Evolutionary conservation across 2,888 invertebrate genomes (phyloP), one percentile per base, ranked within the genome.

Genomic region (Lobophora halterata): DNA sequence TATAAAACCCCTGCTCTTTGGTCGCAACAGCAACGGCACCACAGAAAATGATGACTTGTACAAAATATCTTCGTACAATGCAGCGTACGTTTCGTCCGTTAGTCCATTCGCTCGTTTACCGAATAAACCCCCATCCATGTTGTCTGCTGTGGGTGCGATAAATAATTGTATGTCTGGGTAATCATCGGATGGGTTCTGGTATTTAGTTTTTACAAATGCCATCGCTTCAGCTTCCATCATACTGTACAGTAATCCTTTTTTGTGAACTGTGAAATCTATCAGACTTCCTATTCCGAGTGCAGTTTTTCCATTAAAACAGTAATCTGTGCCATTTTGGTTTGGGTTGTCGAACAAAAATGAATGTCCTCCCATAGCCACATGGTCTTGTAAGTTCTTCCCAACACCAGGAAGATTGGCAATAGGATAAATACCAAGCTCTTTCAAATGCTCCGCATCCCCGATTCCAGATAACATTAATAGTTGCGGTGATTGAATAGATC

Each of bases 381-480:
- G 96, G 69, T 96, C 96, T 75, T 94, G 95, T 7, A 96, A 79
- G 75, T 96, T 96, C 46, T 86, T 71, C 0, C 96, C 96, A 0
- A 97, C 95, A 0, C 94, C 95, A 6, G 91, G 90, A 4, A 89
- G 77, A 68, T 93, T 72, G 0, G 80, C 81, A 9, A 93, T 70
- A 0, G 92, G 86, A 9, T 90, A 81, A 24, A 94, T 91, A 0
- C 89, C 90, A 11, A 90, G 59, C 24, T 91, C 85, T 30, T 83
- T 71, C 2, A 95, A 79, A 61, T 94, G 91, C 4, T 88, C 75
- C 2, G 77, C 77, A 0, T 93, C 92, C 2, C 95, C 95, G 5
- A 96, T 88, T 0, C 97, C 97, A 1, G 96, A 95, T 21, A 97
- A 68, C 95, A 96, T 94, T 16, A 97, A 82, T 8, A 97, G 60